Conservation (phyloP, 2,888 invertebrate species). For the Scelioninae gen. 1 region DNA sequence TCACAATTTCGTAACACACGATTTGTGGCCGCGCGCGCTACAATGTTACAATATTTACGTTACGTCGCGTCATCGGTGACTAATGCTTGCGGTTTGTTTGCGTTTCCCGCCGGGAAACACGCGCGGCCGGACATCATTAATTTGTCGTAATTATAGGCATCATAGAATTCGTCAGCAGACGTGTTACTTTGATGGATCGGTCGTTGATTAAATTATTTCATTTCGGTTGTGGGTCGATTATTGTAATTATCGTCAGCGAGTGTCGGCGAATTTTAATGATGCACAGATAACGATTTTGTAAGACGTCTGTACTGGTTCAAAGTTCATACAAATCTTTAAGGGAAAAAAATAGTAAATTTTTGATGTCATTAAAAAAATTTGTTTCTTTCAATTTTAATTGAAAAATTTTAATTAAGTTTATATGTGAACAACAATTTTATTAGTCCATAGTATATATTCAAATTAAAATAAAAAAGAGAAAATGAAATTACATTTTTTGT, state of each 20-base stretch:
- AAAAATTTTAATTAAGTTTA: too few species aligned
- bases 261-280: constrained; percentile 3
- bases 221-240: constrained; percentile 27
- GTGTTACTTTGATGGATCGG: constrained; percentile 49
- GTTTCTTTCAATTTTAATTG: neutral
- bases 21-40: constrained; percentile 11
- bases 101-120: constrained; percentile 24
- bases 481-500: too few species aligned
- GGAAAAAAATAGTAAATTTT: too few species aligned
- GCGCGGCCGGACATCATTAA: constrained; percentile 20
- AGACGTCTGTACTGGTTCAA: neutral
- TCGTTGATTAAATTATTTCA: constrained; percentile 34
- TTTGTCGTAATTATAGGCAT: constrained; percentile 42
- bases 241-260: constrained; percentile 28
- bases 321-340: constrained; percentile 2
- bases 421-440: too few species aligned
- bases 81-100: constrained; percentile 20
- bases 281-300: neutral
- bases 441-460: too few species aligned
- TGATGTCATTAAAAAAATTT: too few species aligned
- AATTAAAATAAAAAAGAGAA: too few species aligned
- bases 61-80: constrained; percentile 28
- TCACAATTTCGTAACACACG: neutral
- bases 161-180: constrained; percentile 31
- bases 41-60: constrained; percentile 34